Conservation (phyloP, 2,888 invertebrate genomes). For the Dexiosoma caninum region DNA sequence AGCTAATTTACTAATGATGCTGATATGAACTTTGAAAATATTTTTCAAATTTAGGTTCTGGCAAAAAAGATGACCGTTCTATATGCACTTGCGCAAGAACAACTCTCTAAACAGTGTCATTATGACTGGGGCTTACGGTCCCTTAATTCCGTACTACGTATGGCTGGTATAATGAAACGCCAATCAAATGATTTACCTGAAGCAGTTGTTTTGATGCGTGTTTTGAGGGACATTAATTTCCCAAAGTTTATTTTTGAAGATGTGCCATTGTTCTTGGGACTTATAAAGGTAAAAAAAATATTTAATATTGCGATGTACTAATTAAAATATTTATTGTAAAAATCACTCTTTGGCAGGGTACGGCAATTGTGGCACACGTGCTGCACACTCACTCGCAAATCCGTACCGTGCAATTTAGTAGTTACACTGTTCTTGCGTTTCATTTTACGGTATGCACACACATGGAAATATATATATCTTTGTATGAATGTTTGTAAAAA, state of each 20-base stretch:
- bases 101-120: conserved; percentile 94
- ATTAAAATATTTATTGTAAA: too few relatives aligned
- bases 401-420: too few relatives aligned
- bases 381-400: too few relatives aligned
- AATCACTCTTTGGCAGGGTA: too few relatives aligned
- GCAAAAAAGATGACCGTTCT: conserved; percentile 97
- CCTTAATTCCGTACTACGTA: conserved; percentile 92
- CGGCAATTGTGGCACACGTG: too few relatives aligned
- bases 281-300: conserved; percentile 83
- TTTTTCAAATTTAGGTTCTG: conserved; percentile 79
- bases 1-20: conserved; percentile 17
- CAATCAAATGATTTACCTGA: conserved; percentile 88
- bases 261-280: conserved; percentile 91
- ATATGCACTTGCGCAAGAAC: conserved; percentile 91
- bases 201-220: conserved; percentile 92
- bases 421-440: too few relatives aligned
- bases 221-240: conserved; percentile 93
- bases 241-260: conserved; percentile 96
- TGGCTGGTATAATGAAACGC: conserved; percentile 92
- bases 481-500: too few relatives aligned
- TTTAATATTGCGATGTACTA: too few relatives aligned
- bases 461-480: too few relatives aligned
- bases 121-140: conserved; percentile 96
- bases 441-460: too few relatives aligned
- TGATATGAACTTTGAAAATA: too few relatives aligned